phyloP scores from a whole-genome alignment of 64 coral and sea anemone species.

The Pocillopora damicornis region DNA sequence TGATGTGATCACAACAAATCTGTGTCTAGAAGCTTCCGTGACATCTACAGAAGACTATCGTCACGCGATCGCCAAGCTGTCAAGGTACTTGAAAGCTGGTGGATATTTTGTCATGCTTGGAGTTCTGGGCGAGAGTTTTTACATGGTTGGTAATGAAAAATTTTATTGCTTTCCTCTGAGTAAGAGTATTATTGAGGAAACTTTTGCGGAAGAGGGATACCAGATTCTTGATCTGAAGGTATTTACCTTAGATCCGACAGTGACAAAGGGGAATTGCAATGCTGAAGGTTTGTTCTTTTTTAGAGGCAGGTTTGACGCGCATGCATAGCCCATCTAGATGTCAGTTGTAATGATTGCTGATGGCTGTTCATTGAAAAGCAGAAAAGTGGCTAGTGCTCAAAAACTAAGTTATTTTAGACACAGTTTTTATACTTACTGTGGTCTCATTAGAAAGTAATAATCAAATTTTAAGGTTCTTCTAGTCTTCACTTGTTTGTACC shows the following conservation, averaged over 20 bases:
- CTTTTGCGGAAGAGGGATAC: constrained; percentile 21
- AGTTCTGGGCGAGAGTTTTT: constrained; percentile 37
- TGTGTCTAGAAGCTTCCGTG: constrained; percentile 47
- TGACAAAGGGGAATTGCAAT: not conserved
- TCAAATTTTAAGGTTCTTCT: no score
- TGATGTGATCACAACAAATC: constrained; percentile 41
- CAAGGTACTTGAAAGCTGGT: constrained; percentile 41
- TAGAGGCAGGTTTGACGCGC: not conserved
- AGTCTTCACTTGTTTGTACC: no score
- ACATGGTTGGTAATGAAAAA: constrained; percentile 42
- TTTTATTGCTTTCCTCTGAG: constrained; percentile 42
- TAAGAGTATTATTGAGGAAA: constrained; percentile 4
- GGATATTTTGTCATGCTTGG: constrained; percentile 46
- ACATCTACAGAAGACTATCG: constrained; percentile 20
- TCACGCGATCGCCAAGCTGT: constrained; percentile 20
- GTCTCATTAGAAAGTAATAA: no score
- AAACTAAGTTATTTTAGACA: no score
- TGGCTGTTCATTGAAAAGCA: no score
- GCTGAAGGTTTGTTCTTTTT: not conserved
- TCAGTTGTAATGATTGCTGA: no score
- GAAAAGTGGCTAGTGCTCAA: no score
- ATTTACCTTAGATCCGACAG: no score
- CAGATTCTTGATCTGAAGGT: not conserved
- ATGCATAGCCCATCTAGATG: no score
- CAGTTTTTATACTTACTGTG: no score